Evolutionary conservation across 2,113 vertebrate genomes (phyloP).

Genomic region (Cygnus buccinator): DNA sequence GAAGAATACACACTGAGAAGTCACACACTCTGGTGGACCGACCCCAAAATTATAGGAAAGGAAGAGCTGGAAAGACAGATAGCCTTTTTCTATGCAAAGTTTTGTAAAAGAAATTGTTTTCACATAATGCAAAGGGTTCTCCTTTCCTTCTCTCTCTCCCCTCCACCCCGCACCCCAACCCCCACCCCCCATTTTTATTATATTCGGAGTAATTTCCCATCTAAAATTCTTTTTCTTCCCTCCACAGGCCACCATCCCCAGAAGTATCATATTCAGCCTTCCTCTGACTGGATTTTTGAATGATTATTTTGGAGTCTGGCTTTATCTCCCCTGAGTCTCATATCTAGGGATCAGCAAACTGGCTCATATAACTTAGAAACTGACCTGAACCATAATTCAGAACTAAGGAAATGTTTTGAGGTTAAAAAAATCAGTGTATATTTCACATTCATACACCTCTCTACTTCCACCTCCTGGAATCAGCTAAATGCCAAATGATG

Average conservation of each 20-base stretch:
- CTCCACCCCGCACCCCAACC: too few relatives aligned
- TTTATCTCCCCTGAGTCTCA: conserved; percentile 59
- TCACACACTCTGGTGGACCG: background rate
- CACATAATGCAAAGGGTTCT: background rate
- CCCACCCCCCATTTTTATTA: background rate
- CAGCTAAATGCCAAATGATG: background rate
- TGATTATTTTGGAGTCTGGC: conserved; percentile 64
- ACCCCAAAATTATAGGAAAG: background rate
- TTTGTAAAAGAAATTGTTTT: background rate
- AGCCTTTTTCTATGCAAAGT: background rate
- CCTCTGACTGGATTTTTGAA: conserved; percentile 59
- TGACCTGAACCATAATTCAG: conserved; percentile 55
- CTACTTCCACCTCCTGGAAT: background rate
- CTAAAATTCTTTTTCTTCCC: conserved; percentile 49
- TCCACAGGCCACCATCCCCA: conserved; percentile 48
- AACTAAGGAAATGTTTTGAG: conserved; percentile 41
- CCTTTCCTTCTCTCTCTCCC: background rate
- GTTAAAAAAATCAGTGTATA: background rate
- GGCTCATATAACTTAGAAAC: conserved; percentile 56
- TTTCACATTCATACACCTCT: conserved; percentile 21
- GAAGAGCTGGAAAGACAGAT: background rate
- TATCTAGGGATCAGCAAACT: conserved; percentile 62
- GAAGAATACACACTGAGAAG: background rate
- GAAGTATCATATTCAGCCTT: conserved; percentile 62
- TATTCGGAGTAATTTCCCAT: conserved; percentile 56